These are phyloP conservation scores for Tyrannus savana DNA, from an alignment of 2,113 vertebrate genomes.

Conservation along the genomic window DNA sequence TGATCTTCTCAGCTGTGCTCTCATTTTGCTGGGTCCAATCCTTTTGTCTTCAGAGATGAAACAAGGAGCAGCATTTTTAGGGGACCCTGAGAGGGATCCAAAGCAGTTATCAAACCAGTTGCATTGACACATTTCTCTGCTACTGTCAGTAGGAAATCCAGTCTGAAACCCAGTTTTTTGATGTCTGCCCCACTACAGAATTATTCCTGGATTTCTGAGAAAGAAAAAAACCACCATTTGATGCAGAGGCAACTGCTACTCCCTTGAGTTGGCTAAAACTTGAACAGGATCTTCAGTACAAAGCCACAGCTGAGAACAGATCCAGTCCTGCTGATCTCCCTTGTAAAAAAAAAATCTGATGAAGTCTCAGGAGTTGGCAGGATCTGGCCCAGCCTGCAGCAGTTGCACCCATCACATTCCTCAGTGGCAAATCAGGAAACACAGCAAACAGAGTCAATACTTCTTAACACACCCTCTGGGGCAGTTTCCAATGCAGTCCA, in stretches of 20 bases:
- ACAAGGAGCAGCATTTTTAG: neutral
- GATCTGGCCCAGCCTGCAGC: neutral
- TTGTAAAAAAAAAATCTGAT: neutral
- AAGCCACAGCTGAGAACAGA: neutral
- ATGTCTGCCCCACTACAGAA: neutral
- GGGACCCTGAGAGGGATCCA: neutral
- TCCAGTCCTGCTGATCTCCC: neutral
- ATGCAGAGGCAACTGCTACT: neutral
- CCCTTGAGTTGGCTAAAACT: neutral
- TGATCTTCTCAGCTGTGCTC: neutral
- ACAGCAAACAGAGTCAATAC: neutral
- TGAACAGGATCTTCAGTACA: neutral
- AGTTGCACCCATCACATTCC: neutral
- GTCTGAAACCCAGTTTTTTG: neutral
- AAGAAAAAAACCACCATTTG: neutral
- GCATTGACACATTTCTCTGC: neutral
- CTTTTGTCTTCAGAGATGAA: neutral
- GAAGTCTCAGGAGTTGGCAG: neutral
- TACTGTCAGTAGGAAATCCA: neutral
- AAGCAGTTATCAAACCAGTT: neutral
- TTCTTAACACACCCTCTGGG: neutral
- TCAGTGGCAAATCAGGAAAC: neutral
- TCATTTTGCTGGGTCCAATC: neutral
- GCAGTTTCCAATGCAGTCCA: neutral
- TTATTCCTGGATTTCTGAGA: neutral